Evolutionary conservation across 2,797 vertebrate species (phyloP), one percentile per base, ranked within the genome.

Genomic region (Ctenochaetus hawaiiensis): DNA sequence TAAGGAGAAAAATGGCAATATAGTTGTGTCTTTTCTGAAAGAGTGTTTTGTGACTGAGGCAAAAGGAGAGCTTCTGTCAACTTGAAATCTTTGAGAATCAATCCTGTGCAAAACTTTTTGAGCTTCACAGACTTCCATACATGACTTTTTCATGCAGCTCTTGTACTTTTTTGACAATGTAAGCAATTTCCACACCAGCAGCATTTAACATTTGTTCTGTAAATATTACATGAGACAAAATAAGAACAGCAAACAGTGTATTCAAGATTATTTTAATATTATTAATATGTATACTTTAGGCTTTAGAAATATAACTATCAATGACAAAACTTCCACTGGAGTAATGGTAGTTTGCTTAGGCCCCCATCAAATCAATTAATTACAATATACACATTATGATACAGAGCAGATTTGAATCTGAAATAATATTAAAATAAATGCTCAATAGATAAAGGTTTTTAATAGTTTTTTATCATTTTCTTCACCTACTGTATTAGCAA

Each of bases 391-490:
- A 96, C 91, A 94, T 81, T 96, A 96, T 95, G 90, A 95, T 96
- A 97, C 97, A 97, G 94, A 96, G 95, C 91, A 86, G 88, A 96
- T 94, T 96, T 95, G 84, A 93, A 95, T 94, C 94, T 95, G 94
- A 97, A 97, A 97, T 95, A 96, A 96, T 97, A 96, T 96, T 96
- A 97, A 97, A 97, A 97, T 97, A 97, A 97, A 97, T 93, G 96
- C 95, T 97, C 95, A 96, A 96, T 96, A 97, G 96, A 96, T 96
- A 96, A 97, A 48, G 96, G 94, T 93, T 93, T 94, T 94, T 92
- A 94, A 91, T 90, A 75, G 26, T 91, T 88, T 90, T 86, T 89
- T 80, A 93, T 88, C 48, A 93, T 91, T 93, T 92, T 94, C 87
- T 94, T 94, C 92, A 94, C 91, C 94, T 95, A 95, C 82, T 88